Evolutionary conservation across 2,888 invertebrate species (phyloP), one percentile per base, ranked within the genome.

Genomic region (Monoplex corrugatus): DNA sequence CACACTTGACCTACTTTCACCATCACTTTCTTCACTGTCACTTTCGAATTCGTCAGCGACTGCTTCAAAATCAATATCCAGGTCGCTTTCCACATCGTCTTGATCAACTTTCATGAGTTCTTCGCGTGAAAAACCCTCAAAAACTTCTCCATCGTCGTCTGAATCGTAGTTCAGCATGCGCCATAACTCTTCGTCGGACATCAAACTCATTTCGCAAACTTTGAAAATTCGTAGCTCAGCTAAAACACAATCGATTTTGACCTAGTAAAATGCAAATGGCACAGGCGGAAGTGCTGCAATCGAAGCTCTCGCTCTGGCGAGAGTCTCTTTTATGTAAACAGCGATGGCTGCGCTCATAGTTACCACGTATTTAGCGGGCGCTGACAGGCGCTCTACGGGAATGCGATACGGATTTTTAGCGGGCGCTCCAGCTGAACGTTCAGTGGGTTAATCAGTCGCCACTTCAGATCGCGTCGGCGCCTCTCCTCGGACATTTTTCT

Each of bases 71-170:
- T 83, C 45, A 28, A 83, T 44, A 19, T 83, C 83, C n/a, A 83
- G 32, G 32, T 83, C 83, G 45, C 83, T 83, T 45, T 83, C 83
- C n/a, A 16, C 45, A 32, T 83, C 45, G 45, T 5, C 45, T 45
- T 10, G 32, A 28, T 82, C 82, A 28, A 45, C 16, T 82, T 82
- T 80, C 44, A 45, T 2, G 3, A 82, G 28, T 10, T 82, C 45
- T 1, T n/a, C 43, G 1, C 28, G 43, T 32, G 45, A 43, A 45
- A 45, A 45, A 32, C 83, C 83, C 13, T 78, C 78, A 38, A n/a
- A n/a, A n/a, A 78, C n/a, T 16, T 38, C 38, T 16, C 40, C 38
- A 5, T 45, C 82, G 8, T 45, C 44, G 13, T 83, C 83, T 0
- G 45, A 45, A 32, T 83, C 45, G 13, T 44, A n/a, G n/a, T n/a